Evolutionary conservation across 2,113 vertebrate species (phyloP), one percentile per base, ranked within the genome.

Genomic region (Neogale vison): DNA sequence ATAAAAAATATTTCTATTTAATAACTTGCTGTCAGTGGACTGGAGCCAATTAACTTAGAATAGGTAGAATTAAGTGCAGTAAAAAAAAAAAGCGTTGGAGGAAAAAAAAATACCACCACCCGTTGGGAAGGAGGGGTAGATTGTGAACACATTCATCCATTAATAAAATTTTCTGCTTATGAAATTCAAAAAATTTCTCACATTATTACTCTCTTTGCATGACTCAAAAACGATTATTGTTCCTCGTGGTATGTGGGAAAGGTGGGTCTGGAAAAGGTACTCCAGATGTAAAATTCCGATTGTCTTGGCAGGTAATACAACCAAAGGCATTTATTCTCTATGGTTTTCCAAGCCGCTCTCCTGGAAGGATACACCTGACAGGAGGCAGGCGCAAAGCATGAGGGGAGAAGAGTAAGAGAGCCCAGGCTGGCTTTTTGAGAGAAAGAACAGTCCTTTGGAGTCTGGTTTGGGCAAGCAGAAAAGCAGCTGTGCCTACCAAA

Each of bases 271-370:
- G 47, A 81, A 89, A 81, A 93, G 20, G 20, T 77, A 86, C 86
- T 83, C 72, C 50, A 96, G 61, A 71, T 80, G 59, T 52, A 26
- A 83, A 82, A 74, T 52, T 86, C 67, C 21, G 34, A 42, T 83
- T 15, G 11, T 65, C 26, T 74, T 76, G 80, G 72, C n/a, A 91
- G 55, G 45, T 77, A 84, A 92, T 57, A 90, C 77, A 45, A 90
- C 83, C 36, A 85, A 97, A 85, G 76, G 10, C 24, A 63, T 95
- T 90, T 96, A 39, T 90, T 93, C 5, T 39, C 67, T 76, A 8
- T 34, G 18, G 29, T 52, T 97, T 97, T 96, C 36, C 83, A 93
- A 81, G 77, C 7, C 77, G 15, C 4, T 52, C 20, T 93, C 26
- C 45, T 67, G 47, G 36, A 67, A 71, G 47, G 74, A 61, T 65